These are phyloP conservation scores for Drosophila truncata DNA, from an alignment of 1,140 invertebrate species.

Conservation along the genomic window DNA sequence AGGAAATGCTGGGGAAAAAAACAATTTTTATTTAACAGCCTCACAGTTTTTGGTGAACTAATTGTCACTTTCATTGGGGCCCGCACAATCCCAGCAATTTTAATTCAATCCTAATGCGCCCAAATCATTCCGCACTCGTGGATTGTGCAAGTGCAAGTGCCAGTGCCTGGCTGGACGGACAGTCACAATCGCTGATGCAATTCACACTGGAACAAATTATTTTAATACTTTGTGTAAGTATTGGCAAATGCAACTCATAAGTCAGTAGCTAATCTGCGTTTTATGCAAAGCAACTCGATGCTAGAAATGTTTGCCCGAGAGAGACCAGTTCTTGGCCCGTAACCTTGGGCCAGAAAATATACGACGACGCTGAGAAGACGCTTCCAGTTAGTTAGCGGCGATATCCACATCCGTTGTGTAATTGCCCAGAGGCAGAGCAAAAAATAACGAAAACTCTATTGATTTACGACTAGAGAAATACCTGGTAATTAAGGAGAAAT, in stretches of 20 bases:
- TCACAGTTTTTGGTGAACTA: slow-evolving; percentile 55
- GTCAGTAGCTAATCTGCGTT: slow-evolving; percentile 43
- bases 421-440: slow-evolving; percentile 39
- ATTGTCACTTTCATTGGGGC: slow-evolving; percentile 78
- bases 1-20: slow-evolving; percentile 60
- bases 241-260: slow-evolving; percentile 56
- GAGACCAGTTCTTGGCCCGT: slow-evolving; percentile 62
- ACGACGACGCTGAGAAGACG: slow-evolving; percentile 58
- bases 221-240: slow-evolving; percentile 35
- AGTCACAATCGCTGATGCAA: slow-evolving; percentile 34
- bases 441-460: neutral
- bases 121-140: slow-evolving; percentile 49
- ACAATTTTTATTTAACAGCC: slow-evolving; percentile 38
- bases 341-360: slow-evolving; percentile 66
- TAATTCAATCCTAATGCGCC: slow-evolving; percentile 81
- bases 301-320: slow-evolving; percentile 49
- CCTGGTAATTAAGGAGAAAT: neutral
- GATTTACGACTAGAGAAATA: neutral
- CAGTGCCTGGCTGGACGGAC: slow-evolving; percentile 18
- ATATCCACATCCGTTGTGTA: slow-evolving; percentile 39
- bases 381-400: slow-evolving; percentile 39
- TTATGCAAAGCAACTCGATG: slow-evolving; percentile 56
- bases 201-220: slow-evolving; percentile 50
- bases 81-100: slow-evolving; percentile 78
- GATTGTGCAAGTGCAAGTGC: slow-evolving; percentile 72